Conservation (phyloP, 2,888 invertebrate species). For the Drosophila neotestacea region DNA sequence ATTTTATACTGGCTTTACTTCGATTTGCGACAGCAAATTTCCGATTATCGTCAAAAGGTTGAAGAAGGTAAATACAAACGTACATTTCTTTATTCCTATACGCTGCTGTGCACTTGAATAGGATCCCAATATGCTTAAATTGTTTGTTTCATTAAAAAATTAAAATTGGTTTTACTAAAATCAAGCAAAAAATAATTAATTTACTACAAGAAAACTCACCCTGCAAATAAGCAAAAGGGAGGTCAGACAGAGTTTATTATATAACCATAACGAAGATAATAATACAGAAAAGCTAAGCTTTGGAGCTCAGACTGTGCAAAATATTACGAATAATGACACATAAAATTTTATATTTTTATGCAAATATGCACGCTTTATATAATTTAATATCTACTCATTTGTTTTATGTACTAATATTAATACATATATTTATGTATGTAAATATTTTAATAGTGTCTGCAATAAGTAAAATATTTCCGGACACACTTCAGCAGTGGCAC, state of each 20-base stretch:
- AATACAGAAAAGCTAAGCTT: not conserved
- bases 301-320: too few relatives aligned
- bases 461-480: slow-evolving; percentile 89
- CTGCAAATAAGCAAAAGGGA: not conserved
- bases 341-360: too few relatives aligned
- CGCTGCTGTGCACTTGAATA: not conserved
- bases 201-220: not conserved
- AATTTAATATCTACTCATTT: not conserved
- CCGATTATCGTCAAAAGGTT: slow-evolving; percentile 84
- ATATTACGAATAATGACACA: too few relatives aligned
- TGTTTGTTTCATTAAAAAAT: not conserved
- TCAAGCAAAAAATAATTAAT: not conserved
- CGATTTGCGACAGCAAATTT: slow-evolving; percentile 84
- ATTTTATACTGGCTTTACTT: slow-evolving; percentile 85
- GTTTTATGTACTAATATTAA: not conserved
- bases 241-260: not conserved
- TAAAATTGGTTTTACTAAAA: not conserved
- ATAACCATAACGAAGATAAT: not conserved
- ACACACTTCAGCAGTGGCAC: slow-evolving; percentile 90
- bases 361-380: not conserved
- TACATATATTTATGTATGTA: not conserved
- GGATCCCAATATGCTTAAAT: not conserved
- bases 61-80: slow-evolving; percentile 82
- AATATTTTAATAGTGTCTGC: slow-evolving; percentile 86
- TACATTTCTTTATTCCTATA: not conserved